Evolutionary conservation across 2,888 invertebrate species (phyloP), one percentile per base, ranked within the genome.

Genomic region (Gasteruption jaculator): DNA sequence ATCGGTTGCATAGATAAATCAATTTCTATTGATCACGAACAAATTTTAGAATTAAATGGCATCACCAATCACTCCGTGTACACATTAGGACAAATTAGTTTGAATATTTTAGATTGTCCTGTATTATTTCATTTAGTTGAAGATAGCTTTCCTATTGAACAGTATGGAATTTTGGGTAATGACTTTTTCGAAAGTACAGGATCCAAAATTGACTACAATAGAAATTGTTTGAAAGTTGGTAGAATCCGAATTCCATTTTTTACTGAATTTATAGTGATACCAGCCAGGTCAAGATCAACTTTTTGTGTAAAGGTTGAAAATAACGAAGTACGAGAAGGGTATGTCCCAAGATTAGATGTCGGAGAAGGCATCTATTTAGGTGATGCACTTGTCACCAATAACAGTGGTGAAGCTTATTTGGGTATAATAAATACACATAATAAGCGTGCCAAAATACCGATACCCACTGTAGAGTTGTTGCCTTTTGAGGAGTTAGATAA

Each of bases 291-390:
- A 8, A 12, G 10, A 33, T 5, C 19, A n/a, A 7, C 11, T n/a
- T 7, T 29, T 29, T 40, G 34, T 18, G 41, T 41, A 26, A 11
- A 34, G 15, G 35, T 41, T 11, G 19, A 32, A 27, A 40, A 40
- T 22, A 8, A 14, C n/a, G 26, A 35, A 25, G 15, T 33, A 14
- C 5, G 6, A 3, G 38, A 44, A 11, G 44, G 40, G 3, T 44
- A 36, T 31, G 4, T 44, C n/a, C 40, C 30, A 8, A 27, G 26
- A 15, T 31, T 30, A 6, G 1, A 31, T n/a, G 14, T 32, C 8
- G 40, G 36, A 15, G 29, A 33, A 4, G 30, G 35, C 4, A 29
- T 43, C 29, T 41, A 41, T 19, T 37, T 41, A 26, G 36, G 44
- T 5, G 25, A 35, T 40, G 45, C 27, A 18, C 14, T 45, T 14